A percentile compares a stretch with the other conserved stretches of the same genome.
phyloP scores from a whole-genome alignment of 2,888 invertebrate species.

The Cryptus armator region DNA sequence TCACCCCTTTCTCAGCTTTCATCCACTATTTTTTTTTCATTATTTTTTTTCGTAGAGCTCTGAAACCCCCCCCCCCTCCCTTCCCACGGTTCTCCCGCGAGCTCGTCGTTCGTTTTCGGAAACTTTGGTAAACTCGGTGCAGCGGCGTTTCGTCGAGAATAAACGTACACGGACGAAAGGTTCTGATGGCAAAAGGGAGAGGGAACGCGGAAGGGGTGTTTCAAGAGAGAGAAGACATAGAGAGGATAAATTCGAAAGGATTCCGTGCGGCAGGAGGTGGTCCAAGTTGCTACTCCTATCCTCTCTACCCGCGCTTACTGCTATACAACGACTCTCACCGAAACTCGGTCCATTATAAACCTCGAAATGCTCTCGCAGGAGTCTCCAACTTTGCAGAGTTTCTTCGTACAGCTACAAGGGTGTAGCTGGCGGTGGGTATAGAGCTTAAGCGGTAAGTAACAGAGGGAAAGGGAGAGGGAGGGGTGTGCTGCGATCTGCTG shows the following conservation, averaged over 20 bases:
- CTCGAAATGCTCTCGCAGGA: slow-evolving; percentile 55
- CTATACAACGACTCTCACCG: slow-evolving; percentile 23
- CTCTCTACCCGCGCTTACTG: neutral
- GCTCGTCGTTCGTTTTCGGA: slow-evolving; percentile 62
- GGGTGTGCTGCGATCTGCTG: slow-evolving; percentile 12
- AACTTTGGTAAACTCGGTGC: slow-evolving; percentile 60
- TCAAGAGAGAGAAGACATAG: slow-evolving; percentile 36
- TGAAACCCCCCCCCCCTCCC: neutral
- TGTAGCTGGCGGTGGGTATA: slow-evolving; percentile 6
- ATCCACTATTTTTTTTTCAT: slow-evolving; percentile 40
- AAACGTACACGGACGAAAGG: slow-evolving; percentile 41
- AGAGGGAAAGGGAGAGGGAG: neutral
- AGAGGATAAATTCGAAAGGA: slow-evolving; percentile 56
- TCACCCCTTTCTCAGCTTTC: slow-evolving; percentile 60
- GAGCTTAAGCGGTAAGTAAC: slow-evolving; percentile 65
- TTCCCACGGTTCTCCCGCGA: slow-evolving; percentile 29
- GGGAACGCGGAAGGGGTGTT: slow-evolving; percentile 24
- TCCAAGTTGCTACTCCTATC: slow-evolving; percentile 10
- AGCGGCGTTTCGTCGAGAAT: slow-evolving; percentile 57
- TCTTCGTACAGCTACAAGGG: slow-evolving; percentile 34
- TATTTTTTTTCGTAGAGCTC: slow-evolving; percentile 28
- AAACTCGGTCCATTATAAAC: slow-evolving; percentile 66
- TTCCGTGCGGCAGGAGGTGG: slow-evolving; percentile 31
- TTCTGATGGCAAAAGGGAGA: slow-evolving; percentile 47
- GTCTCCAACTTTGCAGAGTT: slow-evolving; percentile 63